Conservation (phyloP, 64 coral and sea anemone genomes). For the Cladopsammia gracilis region DNA sequence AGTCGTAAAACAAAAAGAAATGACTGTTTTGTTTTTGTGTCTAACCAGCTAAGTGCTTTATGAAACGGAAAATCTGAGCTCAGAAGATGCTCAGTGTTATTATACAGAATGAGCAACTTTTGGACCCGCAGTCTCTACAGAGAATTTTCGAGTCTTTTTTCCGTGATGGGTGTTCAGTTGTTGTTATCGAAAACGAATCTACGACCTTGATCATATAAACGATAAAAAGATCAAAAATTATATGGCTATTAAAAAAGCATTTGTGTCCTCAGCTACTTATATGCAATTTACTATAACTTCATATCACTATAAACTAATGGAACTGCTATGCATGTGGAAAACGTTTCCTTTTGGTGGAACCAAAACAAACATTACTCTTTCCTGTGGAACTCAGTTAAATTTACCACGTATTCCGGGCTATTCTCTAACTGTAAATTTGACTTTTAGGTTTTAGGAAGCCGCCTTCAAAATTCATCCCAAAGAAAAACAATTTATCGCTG, state of each 20-base stretch:
- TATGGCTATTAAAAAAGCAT: background rate
- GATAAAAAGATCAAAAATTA: slow-evolving; percentile 15
- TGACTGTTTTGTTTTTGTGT: no score
- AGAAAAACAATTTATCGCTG: slow-evolving; percentile 11
- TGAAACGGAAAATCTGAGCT: no score
- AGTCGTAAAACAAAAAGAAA: no score
- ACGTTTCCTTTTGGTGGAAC: no score
- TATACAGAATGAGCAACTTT: no score
- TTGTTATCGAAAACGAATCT: background rate
- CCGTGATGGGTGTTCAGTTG: background rate
- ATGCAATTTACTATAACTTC: no score
- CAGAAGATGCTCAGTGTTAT: no score
- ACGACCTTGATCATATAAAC: background rate
- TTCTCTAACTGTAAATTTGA: background rate
- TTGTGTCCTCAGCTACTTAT: background rate
- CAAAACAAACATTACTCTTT: background rate
- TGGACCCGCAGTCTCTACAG: no score
- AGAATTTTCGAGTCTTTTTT: no score
- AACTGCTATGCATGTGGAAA: no score
- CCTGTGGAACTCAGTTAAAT: background rate
- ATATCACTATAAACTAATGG: no score
- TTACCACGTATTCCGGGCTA: slow-evolving; percentile 28
- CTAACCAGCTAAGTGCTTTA: no score
- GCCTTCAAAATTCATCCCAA: slow-evolving; percentile 16
- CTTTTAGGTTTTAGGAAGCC: background rate